Evolutionary conservation across 2,113 vertebrate genomes (phyloP).

Genomic region (Archilochus colubris): DNA sequence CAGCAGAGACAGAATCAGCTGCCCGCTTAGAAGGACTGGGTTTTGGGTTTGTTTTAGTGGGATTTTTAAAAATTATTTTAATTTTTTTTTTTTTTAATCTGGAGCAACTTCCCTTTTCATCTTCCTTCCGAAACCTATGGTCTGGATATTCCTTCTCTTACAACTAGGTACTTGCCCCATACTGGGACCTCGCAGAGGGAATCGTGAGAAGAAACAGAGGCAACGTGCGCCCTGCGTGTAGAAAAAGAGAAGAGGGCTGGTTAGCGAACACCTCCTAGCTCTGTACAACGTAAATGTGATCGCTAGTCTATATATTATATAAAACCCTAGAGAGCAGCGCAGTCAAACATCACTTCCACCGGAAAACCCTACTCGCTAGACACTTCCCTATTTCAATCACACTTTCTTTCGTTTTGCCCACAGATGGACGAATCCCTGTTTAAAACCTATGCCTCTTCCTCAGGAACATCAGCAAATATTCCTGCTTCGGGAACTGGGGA

Average conservation of each 20-base stretch:
- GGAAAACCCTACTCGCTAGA: slow-evolving; percentile 24
- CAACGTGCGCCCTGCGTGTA: neutral
- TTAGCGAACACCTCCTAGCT: neutral
- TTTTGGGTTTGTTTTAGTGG: neutral
- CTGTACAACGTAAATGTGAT: neutral
- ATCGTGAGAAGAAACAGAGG: neutral
- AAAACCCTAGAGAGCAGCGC: slow-evolving; percentile 33
- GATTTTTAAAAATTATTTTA: neutral
- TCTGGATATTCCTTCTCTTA: neutral
- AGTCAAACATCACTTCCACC: slow-evolving; percentile 58
- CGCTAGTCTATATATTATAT: neutral
- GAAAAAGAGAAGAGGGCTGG: neutral
- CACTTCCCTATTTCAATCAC: neutral
- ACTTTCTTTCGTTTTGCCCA: neutral
- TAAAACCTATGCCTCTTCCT: neutral
- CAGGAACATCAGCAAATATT: neutral
- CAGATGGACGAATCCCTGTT: neutral
- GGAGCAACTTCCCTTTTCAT: neutral
- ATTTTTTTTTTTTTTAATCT: neutral
- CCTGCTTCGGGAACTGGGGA: neutral
- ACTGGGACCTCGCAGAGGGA: neutral
- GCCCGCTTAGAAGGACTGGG: neutral
- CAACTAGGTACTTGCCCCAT: neutral
- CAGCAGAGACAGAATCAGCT: neutral
- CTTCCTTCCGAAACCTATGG: neutral